Base-by-base conservation (phyloP, 1,140 invertebrate genomes). In the Oreohelix idahoensis region DNA sequence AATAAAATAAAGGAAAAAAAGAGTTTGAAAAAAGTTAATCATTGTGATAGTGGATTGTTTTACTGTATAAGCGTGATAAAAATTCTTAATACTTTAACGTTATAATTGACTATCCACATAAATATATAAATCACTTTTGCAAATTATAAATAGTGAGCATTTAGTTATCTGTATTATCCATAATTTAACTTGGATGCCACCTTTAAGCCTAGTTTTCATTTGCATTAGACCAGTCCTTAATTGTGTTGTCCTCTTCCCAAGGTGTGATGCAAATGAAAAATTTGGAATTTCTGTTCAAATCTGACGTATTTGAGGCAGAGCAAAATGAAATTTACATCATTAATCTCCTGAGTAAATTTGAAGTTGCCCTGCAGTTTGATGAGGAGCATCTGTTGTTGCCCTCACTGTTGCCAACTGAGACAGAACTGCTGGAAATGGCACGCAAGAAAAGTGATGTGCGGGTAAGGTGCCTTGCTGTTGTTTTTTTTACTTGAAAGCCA, bases 361-460 rank as follows among this genome's bases (percentile, higher is more conserved):
- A 99, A 93, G 96, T 99, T 39, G 98, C 98, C 0, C 93, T 99
- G 23, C 97, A 97, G n/a, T 99, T 97, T 97, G 98, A 99, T 90
- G 96, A 95, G 36, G 92, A 97, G 10, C 96, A 97, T 26, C 92
- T 99, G 26, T 92, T 99, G 0, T 97, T 99, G 87, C 98, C 98
- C 0, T 97, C 97, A 0, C 93, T 99, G 38, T 92, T 99, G 85
- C 98, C 98, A 0, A 95, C 95, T 0, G 97, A 87, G 49, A 69
- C 70, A 35, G 86, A 89, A 1, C 76, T 86, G n/a, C 38, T 71
- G 39, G 79, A 70, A 39, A 78, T 83, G 49, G 85, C 84, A 10
- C 83, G 49, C 42, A 84, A 58, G 69, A 87, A 83, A 71, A 86
- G 82, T 58, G 85, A 87, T 79, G 84, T 86, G 23, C 82, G 83